Evolutionary conservation across 2,888 invertebrate species (phyloP).

Genomic region (Agrenia bidenticulata): DNA sequence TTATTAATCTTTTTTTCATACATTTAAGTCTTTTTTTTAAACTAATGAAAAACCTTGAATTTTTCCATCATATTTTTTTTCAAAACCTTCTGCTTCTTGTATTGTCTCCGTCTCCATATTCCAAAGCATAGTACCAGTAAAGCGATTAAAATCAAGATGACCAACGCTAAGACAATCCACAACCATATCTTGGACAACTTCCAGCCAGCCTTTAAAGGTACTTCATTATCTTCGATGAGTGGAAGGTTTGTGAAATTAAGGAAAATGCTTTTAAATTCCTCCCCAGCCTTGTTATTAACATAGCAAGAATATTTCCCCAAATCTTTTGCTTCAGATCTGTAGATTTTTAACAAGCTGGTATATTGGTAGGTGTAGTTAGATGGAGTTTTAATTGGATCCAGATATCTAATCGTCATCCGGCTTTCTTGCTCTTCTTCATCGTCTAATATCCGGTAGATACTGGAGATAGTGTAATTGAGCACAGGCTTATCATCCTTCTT

Average conservation of each 20-base stretch:
- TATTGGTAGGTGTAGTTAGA: neutral
- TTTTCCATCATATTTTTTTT: slow-evolving; percentile 15
- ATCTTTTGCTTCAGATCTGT: neutral
- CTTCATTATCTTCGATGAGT: neutral
- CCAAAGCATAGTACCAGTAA: neutral
- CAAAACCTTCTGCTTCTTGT: neutral
- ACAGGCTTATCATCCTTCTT: neutral
- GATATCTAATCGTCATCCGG: too few relatives aligned
- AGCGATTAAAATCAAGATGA: slow-evolving; percentile 5
- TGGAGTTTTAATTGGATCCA: too few relatives aligned
- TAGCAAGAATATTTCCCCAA: neutral
- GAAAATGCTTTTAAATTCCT: neutral
- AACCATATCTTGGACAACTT: slow-evolving; percentile 8
- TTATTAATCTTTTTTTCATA: neutral
- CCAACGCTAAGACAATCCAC: slow-evolving; percentile 16
- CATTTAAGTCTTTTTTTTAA: neutral
- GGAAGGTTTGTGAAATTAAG: slow-evolving; percentile 5
- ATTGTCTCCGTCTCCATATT: slow-evolving; percentile 1
- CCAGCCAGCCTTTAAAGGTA: neutral
- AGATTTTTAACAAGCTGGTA: slow-evolving; percentile 2
- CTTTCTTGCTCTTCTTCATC: too few relatives aligned
- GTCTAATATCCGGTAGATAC: neutral
- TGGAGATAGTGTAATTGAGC: neutral
- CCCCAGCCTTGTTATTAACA: neutral
- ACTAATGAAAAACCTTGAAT: slow-evolving; percentile 14